Percentiles rank a stretch among this genome's conserved stretches.
Conservation (phyloP, 2,888 invertebrate species). For the Trichacis sp. region DNA sequence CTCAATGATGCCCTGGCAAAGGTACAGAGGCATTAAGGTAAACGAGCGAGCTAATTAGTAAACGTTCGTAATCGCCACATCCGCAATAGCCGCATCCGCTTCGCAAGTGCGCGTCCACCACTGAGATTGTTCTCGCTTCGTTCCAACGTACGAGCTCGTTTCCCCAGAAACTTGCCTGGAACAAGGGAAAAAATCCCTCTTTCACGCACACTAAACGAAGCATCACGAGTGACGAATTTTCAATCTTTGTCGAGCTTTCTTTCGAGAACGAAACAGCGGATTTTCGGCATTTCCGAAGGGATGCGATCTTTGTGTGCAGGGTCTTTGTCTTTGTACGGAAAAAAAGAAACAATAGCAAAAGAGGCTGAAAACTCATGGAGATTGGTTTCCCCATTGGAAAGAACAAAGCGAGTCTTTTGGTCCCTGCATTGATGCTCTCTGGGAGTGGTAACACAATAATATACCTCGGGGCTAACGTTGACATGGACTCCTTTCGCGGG, state of each 20-base stretch:
- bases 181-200: background rate
- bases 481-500: conserved; percentile 11
- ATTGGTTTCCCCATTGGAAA: conserved; percentile 30
- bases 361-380: conserved; percentile 26
- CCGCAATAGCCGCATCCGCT: background rate
- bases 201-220: background rate
- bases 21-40: background rate
- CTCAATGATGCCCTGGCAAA: background rate
- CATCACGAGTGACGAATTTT: conserved; percentile 19
- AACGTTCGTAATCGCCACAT: conserved; percentile 1
- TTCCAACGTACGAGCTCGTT: background rate
- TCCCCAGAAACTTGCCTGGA: background rate
- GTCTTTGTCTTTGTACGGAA: conserved; percentile 25
- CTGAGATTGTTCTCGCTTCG: background rate
- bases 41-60: conserved; percentile 9
- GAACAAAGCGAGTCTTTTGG: conserved; percentile 38
- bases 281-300: conserved; percentile 34
- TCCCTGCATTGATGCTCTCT: conserved; percentile 35
- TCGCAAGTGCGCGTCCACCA: background rate
- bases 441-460: conserved; percentile 34
- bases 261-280: conserved; percentile 13
- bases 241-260: conserved; percentile 21
- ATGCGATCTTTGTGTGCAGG: conserved; percentile 22
- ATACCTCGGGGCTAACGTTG: conserved; percentile 25
- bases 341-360: conserved; percentile 17